These are phyloP conservation scores for Pollenia angustigena DNA, from an alignment of 2,888 invertebrate genomes.

Conservation along the genomic window DNA sequence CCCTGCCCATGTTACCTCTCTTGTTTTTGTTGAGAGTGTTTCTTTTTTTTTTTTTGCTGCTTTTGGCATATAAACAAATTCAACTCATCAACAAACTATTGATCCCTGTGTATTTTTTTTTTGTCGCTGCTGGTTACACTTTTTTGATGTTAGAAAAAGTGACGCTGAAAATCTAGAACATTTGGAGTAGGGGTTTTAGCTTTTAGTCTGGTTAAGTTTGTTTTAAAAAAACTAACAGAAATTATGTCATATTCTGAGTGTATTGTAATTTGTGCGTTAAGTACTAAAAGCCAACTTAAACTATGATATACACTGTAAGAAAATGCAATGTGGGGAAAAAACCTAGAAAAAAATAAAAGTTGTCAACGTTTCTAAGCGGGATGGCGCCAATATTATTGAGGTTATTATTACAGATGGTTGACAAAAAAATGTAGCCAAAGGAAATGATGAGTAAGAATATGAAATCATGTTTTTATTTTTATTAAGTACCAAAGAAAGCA, in stretches of 20 bases:
- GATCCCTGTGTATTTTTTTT: conserved; percentile 34
- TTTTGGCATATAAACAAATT: conserved; percentile 49
- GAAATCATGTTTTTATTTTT: conserved; percentile 35
- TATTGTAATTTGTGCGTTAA: conserved; percentile 39
- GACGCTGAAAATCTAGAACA: conserved; percentile 57
- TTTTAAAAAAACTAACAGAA: conserved; percentile 36
- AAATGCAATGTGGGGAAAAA: conserved; percentile 2
- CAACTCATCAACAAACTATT: conserved; percentile 57
- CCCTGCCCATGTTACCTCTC: neutral
- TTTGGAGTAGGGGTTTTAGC: conserved; percentile 20
- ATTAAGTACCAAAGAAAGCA: neutral
- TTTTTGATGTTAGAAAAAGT: conserved; percentile 32
- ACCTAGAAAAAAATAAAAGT: neutral
- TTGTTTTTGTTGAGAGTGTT: neutral
- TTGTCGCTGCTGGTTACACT: neutral
- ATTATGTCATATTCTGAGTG: conserved; percentile 65
- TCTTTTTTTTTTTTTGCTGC: neutral
- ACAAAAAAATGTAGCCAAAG: neutral
- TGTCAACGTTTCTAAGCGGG: neutral
- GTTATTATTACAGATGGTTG: neutral
- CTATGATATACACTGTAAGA: conserved; percentile 50
- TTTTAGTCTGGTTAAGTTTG: conserved; percentile 14
- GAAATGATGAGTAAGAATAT: conserved; percentile 26
- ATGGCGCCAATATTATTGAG: conserved; percentile 51
- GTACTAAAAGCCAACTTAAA: conserved; percentile 17